Evolutionary conservation across 2,888 invertebrate genomes (phyloP), one percentile per base, ranked within the genome.

Genomic region (Rhingia campestris): DNA sequence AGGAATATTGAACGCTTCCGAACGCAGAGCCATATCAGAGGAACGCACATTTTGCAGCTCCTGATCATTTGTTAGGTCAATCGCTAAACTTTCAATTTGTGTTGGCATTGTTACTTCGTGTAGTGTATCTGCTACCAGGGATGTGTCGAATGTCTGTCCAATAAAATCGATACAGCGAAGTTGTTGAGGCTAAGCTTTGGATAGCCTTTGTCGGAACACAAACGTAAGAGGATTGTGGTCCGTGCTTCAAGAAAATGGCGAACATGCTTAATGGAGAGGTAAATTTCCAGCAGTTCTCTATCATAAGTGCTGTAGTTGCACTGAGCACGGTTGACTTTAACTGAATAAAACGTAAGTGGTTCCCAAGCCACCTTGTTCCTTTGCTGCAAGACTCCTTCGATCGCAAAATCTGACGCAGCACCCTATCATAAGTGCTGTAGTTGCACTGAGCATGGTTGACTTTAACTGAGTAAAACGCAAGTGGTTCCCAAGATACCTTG

Each of bases 131-230:
- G 86, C 81, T n/a, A 2, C 81, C 84, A 4, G 79, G 41, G 0
- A 81, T 30, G n/a, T 86, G 49, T 2, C 22, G 37, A 5, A 86
- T 69, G 9, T 79, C 64, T 86, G 86, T 1, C 72, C 66, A 14
- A 88, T 89, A 14, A 87, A 89, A 63, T 90, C 89, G 0, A 92
- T 79, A 4, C 91, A 88, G 0, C 90, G 72, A 4, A 87, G 85
- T 73, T 91, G 90, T 1, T 90, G 64, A 0, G 90, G 91, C 0
- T 90, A 88, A 6, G 88, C 87, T 32, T 89, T 43, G n/a, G 12
- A 43, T 43, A 12, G 10, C 10, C n/a, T n/a, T 12, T 43, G n/a
- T 12, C 43, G 6, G n/a, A n/a, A 43, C 43, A 6, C n/a, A 43
- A 12, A n/a, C 41, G n/a, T 43, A 43, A 4, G n/a, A 43, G n/a